A percentile compares a stretch with the other conserved stretches of the same genome.
Conservation (phyloP, 2,888 invertebrate genomes). For the Himalopsyche tibetana region DNA sequence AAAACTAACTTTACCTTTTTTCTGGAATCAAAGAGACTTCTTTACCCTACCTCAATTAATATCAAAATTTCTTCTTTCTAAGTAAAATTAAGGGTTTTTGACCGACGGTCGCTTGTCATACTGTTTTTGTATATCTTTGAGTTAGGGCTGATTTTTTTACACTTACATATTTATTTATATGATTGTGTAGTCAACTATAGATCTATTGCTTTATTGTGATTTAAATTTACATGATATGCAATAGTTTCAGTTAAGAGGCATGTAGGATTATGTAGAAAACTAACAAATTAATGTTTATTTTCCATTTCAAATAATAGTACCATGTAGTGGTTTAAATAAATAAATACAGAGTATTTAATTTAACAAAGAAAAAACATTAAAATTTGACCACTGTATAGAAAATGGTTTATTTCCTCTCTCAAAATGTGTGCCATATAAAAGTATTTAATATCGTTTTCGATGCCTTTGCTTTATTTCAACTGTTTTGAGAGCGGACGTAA, state of each 20-base stretch:
- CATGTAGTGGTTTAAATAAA: constrained; percentile 72
- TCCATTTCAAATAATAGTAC: constrained; percentile 70
- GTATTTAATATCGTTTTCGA: constrained; percentile 9
- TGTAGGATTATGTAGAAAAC: constrained; percentile 68
- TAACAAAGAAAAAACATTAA: constrained; percentile 71
- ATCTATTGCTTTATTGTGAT: constrained; percentile 79
- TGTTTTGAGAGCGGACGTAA: constrained; percentile 50
- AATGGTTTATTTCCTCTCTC: constrained; percentile 45
- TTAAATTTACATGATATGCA: constrained; percentile 67
- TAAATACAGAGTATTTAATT: constrained; percentile 78
- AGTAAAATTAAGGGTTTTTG: constrained; percentile 15
- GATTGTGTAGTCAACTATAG: constrained; percentile 76
- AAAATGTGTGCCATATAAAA: constrained; percentile 45
- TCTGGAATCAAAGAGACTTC: constrained; percentile 43
- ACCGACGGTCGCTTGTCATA: constrained; percentile 4
- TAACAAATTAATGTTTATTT: constrained; percentile 76
- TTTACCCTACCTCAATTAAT: constrained; percentile 47
- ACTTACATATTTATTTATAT: constrained; percentile 54
- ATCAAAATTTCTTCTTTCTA: constrained; percentile 18
- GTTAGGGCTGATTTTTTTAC: constrained; percentile 50
- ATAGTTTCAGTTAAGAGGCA: constrained; percentile 62
- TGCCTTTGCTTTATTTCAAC: neutral
- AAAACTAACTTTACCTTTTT: neutral
- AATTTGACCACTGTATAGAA: constrained; percentile 62
- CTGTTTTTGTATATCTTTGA: constrained; percentile 37